A percentile compares a stretch with the other conserved stretches of the same genome.
These are phyloP conservation scores for Acrocephalus scirpaceus DNA, from an alignment of 2,797 vertebrate genomes.

Conservation along the genomic window DNA sequence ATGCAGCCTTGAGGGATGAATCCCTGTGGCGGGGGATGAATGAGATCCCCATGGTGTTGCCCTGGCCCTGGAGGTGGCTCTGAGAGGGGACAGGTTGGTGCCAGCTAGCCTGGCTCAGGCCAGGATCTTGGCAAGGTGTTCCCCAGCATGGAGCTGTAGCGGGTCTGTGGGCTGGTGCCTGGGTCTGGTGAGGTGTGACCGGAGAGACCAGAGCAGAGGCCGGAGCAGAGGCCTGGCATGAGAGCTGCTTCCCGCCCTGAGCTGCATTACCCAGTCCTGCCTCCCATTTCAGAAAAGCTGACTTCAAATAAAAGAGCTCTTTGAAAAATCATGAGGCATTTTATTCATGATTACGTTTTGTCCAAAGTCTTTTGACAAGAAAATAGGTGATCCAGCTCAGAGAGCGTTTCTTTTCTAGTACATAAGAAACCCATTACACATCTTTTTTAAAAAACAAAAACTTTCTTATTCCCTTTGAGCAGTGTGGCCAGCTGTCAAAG, in stretches of 20 bases:
- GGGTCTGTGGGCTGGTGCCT: fast-evolving
- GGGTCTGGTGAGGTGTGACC: fast-evolving
- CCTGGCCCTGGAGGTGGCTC: background rate
- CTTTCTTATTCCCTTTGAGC: constrained; percentile 64
- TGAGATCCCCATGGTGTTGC: background rate
- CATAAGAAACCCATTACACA: constrained; percentile 80
- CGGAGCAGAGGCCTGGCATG: background rate
- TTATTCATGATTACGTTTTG: constrained; percentile 78
- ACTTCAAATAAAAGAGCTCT: constrained; percentile 71
- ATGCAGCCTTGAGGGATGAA: background rate
- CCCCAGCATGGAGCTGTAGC: fast-evolving
- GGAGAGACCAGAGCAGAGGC: background rate
- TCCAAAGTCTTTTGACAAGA: constrained; percentile 81
- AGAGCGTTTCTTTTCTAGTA: constrained; percentile 65
- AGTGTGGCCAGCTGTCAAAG: constrained; percentile 76
- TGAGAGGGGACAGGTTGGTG: fast-evolving
- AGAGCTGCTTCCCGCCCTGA: background rate
- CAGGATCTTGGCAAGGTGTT: fast-evolving
- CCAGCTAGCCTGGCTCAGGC: background rate
- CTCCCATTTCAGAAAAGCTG: constrained; percentile 63
- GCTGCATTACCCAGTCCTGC: constrained; percentile 56
- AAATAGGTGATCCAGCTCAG: constrained; percentile 78
- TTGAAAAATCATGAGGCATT: constrained; percentile 74
- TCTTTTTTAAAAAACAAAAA: constrained; percentile 67
- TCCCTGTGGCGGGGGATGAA: background rate